Percentiles rank a stretch among this genome's conserved stretches.
These are phyloP conservation scores for Mohoua ochrocephala DNA, from an alignment of 2,113 vertebrate species.

Conservation along the genomic window DNA sequence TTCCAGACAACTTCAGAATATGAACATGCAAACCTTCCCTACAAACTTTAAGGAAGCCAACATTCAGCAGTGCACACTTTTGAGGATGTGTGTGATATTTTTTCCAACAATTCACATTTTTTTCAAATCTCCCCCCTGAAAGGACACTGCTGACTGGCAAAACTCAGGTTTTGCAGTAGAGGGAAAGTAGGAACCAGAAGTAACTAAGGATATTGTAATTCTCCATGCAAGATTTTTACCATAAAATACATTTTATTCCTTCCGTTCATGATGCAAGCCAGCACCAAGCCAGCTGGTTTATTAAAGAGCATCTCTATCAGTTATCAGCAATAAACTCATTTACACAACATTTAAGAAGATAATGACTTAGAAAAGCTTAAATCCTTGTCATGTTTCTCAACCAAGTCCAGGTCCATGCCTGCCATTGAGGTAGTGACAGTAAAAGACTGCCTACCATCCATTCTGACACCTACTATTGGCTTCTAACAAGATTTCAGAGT, in stretches of 20 bases:
- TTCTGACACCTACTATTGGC: accelerated
- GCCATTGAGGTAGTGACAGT: neutral
- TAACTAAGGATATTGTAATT: neutral
- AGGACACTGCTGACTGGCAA: neutral
- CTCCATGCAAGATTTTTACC: neutral
- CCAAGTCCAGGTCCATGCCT: neutral
- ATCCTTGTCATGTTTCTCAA: neutral
- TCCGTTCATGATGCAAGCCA: neutral
- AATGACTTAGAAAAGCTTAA: neutral
- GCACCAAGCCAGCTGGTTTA: neutral
- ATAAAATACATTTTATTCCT: neutral
- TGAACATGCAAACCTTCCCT: neutral
- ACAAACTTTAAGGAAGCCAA: neutral
- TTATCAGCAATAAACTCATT: neutral
- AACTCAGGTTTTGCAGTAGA: neutral
- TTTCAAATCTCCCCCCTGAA: neutral
- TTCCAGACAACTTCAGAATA: neutral
- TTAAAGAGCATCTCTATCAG: neutral
- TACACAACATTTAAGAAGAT: neutral
- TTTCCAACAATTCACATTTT: neutral
- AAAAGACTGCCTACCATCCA: neutral
- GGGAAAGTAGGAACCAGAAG: neutral
- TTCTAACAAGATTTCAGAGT: neutral
- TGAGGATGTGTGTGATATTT: neutral
- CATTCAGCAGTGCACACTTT: neutral